phyloP scores from a whole-genome alignment of 35 echinoderm and acorn worm species.

The Apostichopus japonicus region DNA sequence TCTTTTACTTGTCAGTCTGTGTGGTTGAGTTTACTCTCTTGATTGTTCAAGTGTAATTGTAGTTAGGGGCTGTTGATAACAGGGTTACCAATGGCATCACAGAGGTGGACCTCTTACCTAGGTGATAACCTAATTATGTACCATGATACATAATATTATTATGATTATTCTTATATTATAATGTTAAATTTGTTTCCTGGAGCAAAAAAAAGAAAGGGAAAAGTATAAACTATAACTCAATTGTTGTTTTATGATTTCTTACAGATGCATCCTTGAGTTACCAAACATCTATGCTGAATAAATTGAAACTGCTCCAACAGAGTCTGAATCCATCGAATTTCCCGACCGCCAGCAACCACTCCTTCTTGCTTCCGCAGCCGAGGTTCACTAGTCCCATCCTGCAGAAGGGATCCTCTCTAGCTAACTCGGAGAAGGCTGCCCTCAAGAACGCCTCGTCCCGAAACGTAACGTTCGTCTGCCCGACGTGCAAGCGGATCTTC shows the following conservation, averaged over 20 bases:
- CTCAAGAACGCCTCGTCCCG: neutral
- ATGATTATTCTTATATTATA: too few relatives aligned
- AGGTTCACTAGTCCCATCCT: slow-evolving; percentile 13
- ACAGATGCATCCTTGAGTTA: slow-evolving; percentile 6
- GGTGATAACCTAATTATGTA: too few relatives aligned
- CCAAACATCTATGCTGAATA: slow-evolving; percentile 42
- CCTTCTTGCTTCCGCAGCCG: slow-evolving; percentile 28
- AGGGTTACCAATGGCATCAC: too few relatives aligned
- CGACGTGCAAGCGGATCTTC: slow-evolving; percentile 8
- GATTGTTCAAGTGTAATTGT: too few relatives aligned
- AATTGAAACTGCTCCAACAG: slow-evolving; percentile 46
- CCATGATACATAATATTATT: too few relatives aligned
- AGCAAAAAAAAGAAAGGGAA: too few relatives aligned
- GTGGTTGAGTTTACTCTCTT: too few relatives aligned
- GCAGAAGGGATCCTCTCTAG: neutral
- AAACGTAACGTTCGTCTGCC: neutral
- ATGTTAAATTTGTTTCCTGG: too few relatives aligned
- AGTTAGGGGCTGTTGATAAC: too few relatives aligned
- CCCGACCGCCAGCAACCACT: slow-evolving; percentile 23
- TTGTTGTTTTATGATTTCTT: neutral
- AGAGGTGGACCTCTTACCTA: too few relatives aligned
- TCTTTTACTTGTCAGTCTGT: too few relatives aligned
- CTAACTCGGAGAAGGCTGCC: neutral
- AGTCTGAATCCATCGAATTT: slow-evolving; percentile 30
- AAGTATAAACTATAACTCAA: neutral